Base-by-base conservation (phyloP, 2,113 vertebrate genomes). In the Pachycephala philippinensis region DNA sequence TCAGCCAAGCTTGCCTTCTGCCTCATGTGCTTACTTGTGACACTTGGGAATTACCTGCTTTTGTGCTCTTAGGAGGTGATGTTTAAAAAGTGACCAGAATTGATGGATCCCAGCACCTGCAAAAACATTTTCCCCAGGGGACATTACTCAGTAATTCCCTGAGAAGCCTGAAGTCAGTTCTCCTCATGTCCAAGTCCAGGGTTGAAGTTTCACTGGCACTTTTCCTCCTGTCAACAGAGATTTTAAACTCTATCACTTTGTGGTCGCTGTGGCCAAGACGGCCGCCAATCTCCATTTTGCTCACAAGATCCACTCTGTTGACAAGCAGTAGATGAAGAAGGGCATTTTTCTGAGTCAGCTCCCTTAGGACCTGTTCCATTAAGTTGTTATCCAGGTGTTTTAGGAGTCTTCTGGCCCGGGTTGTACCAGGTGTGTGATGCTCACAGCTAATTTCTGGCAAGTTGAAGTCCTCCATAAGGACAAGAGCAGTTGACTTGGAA, bases 181-280 rank as follows among this genome's bases (percentile, higher is more conserved):
- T 61, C 23, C 24, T 24, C 56, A 39, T 6, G 10, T 7, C 65
- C 47, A 47, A 9, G 19, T 40, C 28, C 28, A 54, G 28, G 11
- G 23, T 0, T 20, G 10, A 53, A 23, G 33, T 45, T 78, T 69
- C 24, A 5, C 47, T 53, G 39, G 24, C 28, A 61, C 9, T 20
- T 70, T 70, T 54, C 20, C 47, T 78, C 15, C 28, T 3, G 1
- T 4, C 28, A 45, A 28, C 15, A 60, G 22, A 19, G 33, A n/a
- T 61, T 70, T 70, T 28, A 30, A 61, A 24, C n/a, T 70, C 0
- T 0, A 63, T 45, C 16, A 5, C 39, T 40, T 39, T n/a, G 40
- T 39, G 22, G 33, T 27, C 0, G 0, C 39, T 72, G 33, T 72
- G 68, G 39, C 47, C 39, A 37, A 45, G 68, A 53, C 1, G 0